Conservation (phyloP, 1,140 invertebrate species). For the Nomia melanderi region DNA sequence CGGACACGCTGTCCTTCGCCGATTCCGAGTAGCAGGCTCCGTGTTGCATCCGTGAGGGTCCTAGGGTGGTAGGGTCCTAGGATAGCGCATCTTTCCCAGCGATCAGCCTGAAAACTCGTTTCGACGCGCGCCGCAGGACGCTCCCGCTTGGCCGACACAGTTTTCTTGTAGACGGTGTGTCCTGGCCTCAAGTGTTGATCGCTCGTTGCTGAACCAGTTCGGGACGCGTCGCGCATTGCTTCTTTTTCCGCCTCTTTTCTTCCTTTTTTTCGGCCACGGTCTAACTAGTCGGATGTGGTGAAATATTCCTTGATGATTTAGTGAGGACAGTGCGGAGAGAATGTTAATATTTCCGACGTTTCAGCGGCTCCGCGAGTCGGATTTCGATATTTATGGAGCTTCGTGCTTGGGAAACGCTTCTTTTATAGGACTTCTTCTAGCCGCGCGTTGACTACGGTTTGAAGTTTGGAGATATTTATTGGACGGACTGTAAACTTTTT, state of each 20-base stretch:
- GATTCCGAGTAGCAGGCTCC: neutral
- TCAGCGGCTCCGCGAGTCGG: neutral
- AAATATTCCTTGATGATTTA: constrained; percentile 27
- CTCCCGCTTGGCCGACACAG: constrained; percentile 10
- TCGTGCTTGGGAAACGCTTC: neutral
- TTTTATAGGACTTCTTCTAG: neutral
- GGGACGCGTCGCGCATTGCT: neutral
- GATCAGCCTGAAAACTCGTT: constrained; percentile 38
- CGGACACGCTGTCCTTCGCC: neutral
- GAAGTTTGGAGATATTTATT: neutral
- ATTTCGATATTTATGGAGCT: neutral
- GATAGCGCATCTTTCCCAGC: constrained; percentile 25
- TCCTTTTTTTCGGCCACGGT: constrained; percentile 7
- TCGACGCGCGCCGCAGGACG: constrained; percentile 28
- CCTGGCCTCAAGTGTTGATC: constrained; percentile 23
- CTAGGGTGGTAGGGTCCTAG: neutral
- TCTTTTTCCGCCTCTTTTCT: neutral
- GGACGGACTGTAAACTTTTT: neutral
- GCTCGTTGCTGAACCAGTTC: constrained; percentile 36
- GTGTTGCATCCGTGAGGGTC: constrained; percentile 19
- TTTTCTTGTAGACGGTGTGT: constrained; percentile 35
- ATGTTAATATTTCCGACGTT: constrained; percentile 1
- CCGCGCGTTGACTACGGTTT: no score
- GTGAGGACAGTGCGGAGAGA: neutral
- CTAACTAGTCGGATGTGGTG: constrained; percentile 11